These are phyloP conservation scores for Theristicus caerulescens DNA, from an alignment of 2,113 vertebrate genomes.

Conservation along the genomic window DNA sequence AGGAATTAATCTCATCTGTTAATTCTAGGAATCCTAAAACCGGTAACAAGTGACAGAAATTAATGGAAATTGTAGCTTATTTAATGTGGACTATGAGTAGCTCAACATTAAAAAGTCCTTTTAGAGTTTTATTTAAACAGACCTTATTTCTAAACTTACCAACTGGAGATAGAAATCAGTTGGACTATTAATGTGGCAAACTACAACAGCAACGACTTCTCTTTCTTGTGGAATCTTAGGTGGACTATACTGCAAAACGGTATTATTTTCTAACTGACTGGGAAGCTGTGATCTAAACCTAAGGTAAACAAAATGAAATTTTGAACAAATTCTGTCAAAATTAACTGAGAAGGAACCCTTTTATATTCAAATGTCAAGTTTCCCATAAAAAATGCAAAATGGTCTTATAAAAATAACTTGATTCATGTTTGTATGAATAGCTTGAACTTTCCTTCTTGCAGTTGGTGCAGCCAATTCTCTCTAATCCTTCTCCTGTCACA, in stretches of 20 bases:
- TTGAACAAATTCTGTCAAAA: not conserved
- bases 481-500: not conserved
- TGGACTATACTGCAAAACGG: conserved; percentile 69
- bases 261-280: conserved; percentile 15
- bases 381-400: not conserved
- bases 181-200: conserved; percentile 84
- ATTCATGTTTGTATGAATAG: not conserved
- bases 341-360: not conserved
- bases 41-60: not conserved
- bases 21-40: not conserved
- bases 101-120: not conserved
- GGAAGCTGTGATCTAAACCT: conserved; percentile 68
- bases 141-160: conserved; percentile 71
- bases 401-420: not conserved
- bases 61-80: not conserved
- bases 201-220: conserved; percentile 71
- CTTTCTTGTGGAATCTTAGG: conserved; percentile 75
- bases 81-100: not conserved
- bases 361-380: not conserved
- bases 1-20: not conserved
- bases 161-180: conserved; percentile 88
- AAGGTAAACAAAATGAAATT: not conserved
- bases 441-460: not conserved
- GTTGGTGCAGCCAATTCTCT: not conserved
- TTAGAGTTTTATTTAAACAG: not conserved